phyloP scores from a whole-genome alignment of 2,797 vertebrate genomes.

The Poeciliopsis paucimaculata region DNA sequence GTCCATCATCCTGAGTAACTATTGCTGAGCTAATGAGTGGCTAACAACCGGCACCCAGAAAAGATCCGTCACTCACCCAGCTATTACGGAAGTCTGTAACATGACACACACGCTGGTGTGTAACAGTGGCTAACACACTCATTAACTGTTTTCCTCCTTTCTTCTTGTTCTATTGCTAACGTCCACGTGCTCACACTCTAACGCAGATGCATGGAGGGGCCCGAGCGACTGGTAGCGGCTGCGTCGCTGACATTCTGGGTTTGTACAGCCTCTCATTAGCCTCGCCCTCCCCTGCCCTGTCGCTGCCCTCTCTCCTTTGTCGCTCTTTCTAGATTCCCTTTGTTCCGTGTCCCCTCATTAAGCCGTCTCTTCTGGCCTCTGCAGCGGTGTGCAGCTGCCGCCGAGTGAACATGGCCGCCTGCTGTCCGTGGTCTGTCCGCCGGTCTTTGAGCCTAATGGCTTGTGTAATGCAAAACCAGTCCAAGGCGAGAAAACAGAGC shows the following conservation, averaged over 20 bases:
- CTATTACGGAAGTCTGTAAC: conserved; percentile 7
- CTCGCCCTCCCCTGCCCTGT: neutral
- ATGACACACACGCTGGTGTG: conserved; percentile 9
- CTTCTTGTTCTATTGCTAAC: neutral
- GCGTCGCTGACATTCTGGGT: conserved; percentile 50
- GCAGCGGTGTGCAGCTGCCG: conserved; percentile 12
- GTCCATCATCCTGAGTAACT: neutral
- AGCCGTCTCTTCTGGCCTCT: conserved; percentile 29
- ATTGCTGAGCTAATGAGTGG: conserved; percentile 22
- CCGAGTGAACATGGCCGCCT: neutral
- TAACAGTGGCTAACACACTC: conserved; percentile 9
- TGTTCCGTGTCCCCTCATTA: conserved; percentile 54
- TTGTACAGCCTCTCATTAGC: conserved; percentile 49
- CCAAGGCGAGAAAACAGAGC: conserved; percentile 1
- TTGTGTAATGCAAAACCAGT: conserved; percentile 33
- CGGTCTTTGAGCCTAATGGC: conserved; percentile 27
- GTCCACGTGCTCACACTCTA: neutral
- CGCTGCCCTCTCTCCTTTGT: conserved; percentile 32
- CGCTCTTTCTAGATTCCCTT: conserved; percentile 45
- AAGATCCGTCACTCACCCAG: conserved; percentile 2
- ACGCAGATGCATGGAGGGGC: neutral
- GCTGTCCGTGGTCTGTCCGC: conserved; percentile 13
- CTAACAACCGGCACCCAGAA: conserved; percentile 15
- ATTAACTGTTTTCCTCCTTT: neutral
- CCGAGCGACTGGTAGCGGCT: conserved; percentile 11